Conservation (phyloP, 2,888 invertebrate genomes). For the Platycnemis pennipes region DNA sequence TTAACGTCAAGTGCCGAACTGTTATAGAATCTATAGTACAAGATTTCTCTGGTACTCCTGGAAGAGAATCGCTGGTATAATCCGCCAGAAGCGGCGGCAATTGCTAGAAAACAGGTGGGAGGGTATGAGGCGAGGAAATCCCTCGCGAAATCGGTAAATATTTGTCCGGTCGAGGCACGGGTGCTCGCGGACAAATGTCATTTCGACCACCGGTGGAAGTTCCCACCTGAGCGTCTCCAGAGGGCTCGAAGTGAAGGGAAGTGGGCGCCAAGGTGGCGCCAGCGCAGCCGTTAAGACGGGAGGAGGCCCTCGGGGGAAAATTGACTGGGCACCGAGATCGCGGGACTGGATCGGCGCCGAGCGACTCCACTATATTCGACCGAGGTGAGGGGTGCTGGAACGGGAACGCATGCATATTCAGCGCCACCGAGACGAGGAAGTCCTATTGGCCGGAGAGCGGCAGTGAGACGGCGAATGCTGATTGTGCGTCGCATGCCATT, state of each 20-base stretch:
- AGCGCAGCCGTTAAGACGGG: neutral
- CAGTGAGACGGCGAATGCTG: neutral
- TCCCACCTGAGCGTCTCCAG: neutral
- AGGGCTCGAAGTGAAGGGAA: neutral
- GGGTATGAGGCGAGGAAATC: neutral
- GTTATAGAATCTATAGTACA: too few relatives aligned
- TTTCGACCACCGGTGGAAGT: neutral
- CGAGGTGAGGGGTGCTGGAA: neutral
- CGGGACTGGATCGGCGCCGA: neutral
- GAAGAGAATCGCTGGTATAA: too few relatives aligned
- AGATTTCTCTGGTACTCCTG: too few relatives aligned
- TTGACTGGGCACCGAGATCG: neutral
- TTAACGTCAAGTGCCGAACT: too few relatives aligned
- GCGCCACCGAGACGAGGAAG: neutral
- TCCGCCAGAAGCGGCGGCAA: too few relatives aligned
- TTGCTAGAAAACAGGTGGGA: neutral
- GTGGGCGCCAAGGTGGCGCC: neutral
- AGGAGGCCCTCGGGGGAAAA: neutral
- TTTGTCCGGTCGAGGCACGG: neutral
- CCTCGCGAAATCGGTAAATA: neutral
- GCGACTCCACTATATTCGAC: neutral
- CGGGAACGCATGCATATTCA: neutral
- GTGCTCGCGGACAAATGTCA: conserved; percentile 18
- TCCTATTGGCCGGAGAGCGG: neutral
- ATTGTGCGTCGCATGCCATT: neutral